Conservation (phyloP, 2,113 vertebrate species). For the Craseonycteris thonglongyai region DNA sequence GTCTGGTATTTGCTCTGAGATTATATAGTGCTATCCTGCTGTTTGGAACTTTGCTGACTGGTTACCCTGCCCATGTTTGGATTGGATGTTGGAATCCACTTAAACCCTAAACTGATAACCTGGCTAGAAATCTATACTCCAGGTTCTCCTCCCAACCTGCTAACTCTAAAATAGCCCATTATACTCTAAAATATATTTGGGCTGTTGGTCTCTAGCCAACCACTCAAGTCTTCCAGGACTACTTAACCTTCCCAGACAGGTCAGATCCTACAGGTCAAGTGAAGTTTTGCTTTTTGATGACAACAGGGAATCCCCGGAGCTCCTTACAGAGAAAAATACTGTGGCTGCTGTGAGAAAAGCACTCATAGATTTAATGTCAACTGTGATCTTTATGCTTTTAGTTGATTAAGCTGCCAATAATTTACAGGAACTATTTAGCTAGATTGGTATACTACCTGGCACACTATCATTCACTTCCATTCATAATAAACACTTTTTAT, state of each 20-base stretch:
- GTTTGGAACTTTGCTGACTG: neutral
- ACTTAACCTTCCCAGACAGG: neutral
- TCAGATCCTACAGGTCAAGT: neutral
- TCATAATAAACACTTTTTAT: slow-evolving; percentile 1
- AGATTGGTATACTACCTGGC: slow-evolving; percentile 48
- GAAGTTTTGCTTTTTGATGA: slow-evolving; percentile 44
- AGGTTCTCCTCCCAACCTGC: neutral
- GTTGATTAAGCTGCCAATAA: slow-evolving; percentile 58
- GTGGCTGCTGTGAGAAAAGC: neutral
- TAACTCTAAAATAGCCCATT: slow-evolving; percentile 4
- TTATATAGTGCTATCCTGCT: neutral
- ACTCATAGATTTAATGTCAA: slow-evolving; percentile 35
- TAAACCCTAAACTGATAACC: neutral
- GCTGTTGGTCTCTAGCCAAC: neutral
- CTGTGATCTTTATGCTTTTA: slow-evolving; percentile 58
- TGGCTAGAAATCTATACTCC: neutral
- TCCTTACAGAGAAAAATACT: slow-evolving; percentile 44
- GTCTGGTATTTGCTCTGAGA: neutral
- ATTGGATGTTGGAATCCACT: neutral
- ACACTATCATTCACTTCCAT: neutral
- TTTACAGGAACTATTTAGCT: slow-evolving; percentile 35
- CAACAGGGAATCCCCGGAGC: neutral
- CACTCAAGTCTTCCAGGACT: neutral
- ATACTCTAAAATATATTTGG: neutral
- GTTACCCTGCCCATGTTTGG: neutral